Base-by-base conservation (phyloP, 2,113 vertebrate genomes). In the Rissa tridactyla region DNA sequence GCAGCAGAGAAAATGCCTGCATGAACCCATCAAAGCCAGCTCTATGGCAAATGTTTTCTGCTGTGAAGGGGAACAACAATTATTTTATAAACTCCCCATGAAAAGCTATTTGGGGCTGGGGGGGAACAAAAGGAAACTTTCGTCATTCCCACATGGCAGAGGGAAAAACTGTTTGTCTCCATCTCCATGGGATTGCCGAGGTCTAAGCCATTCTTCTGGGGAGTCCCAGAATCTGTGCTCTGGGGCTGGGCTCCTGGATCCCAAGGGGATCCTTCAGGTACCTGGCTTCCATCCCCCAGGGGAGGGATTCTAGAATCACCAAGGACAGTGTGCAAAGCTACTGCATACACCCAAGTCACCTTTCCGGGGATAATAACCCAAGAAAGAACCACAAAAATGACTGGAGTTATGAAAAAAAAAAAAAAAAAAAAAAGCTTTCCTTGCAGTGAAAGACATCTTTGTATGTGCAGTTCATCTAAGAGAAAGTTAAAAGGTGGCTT, bases 401-500 rank as follows among this genome's bases (percentile, higher is more conserved):
- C 29, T 78, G 32, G 21, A 82, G 36, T 13, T 52, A 69, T 34
- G 4, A 0, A 13, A 19, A 60, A 22, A 30, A 44, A 13, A 19
- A 30, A 44, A 13, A 19, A 32, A 29, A 52, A 1, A 20, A 11
- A 34, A 57, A 21, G 2, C 12, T 68, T 65, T 83, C 9, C 29
- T 81, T 91, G 42, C 38, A 64, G 38, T 49, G 34, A 82, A 90
- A 88, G 30, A 30, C 38, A 49, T 87, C 40, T 61, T 92, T 57
- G 61, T 69, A 64, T 10, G 11, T 51, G 25, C 13, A 79, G 38
- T 60, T 94, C 55, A 61, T 49, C 38, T 86, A 71, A 52, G 44
- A 81, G 40, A 78, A 90, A 72, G 88, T 72, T 95, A 82, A 94
- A 90, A 92, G 38, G 47, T 86, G 69, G 7, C 55, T 86, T 57